Evolutionary conservation across 2,113 vertebrate species (phyloP), one percentile per base, ranked within the genome.

Genomic region (Malaclemys terrapin): DNA sequence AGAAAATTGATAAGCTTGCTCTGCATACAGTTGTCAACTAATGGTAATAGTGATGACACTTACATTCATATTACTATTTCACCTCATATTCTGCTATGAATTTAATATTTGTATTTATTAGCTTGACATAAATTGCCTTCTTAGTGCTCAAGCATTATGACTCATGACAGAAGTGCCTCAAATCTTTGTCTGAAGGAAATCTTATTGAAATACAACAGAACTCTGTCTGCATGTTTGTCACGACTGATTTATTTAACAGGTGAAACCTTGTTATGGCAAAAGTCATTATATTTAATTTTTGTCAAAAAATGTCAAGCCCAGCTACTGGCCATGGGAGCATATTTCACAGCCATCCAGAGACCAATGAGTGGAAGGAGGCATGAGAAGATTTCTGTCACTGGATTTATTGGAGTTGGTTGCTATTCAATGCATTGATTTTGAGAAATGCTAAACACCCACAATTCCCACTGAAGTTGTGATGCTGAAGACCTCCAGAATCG

Each of bases 81-180:
- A 35, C 72, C 88, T 93, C 38, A 96, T 89, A 95, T 47, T 75
- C 27, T 90, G 76, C 75, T 94, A 29, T 89, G 92, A 91, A 79
- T 93, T 78, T 93, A 94, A 82, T 95, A 90, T 93, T 57, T 92
- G 85, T 80, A 87, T 96, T 90, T 97, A 91, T 91, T 97, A 90
- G 88, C 91, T 93, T 84, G n/a, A 31, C 89, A 91, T 76, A 47
- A 80, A 57, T 93, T 97, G 82, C 38, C 29, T 94, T 97, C n/a
- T 93, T 84, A 89, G 88, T 81, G 82, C 83, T 96, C 65, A 90
- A 42, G 90, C 72, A 84, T 96, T 83, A 93, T 81, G 87, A 93
- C 88, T 97, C 38, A 85, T 4, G 45, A 92, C 79, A 93, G 52
- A 97, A 85, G 50, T 57, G 82, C 75, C 84, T 96, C 14, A 95